Evolutionary conservation across 2,113 vertebrate genomes (phyloP), one percentile per base, ranked within the genome.

Genomic region (Cranoglanis bouderius): DNA sequence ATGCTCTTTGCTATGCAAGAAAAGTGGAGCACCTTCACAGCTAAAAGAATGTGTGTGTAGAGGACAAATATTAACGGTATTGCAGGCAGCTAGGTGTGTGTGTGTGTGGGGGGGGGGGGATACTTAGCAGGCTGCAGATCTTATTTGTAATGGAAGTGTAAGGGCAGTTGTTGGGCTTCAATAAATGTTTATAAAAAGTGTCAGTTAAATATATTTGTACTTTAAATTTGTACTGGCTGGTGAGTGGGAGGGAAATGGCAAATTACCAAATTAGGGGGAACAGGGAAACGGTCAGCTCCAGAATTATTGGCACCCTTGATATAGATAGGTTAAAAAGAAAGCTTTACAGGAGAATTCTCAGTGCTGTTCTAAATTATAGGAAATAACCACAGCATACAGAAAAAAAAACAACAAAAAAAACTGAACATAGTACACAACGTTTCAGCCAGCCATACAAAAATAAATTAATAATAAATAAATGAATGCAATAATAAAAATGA

Each of bases 1-100:
- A 77, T 51, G 84, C 88, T 65, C n/a, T 43, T 46, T 61, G 70
- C 67, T 57, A 82, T 55, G 46, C 63, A 67, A 67, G 32, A 6
- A 70, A 82, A 78, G 70, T 84, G 43, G 43, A 85, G 55, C 82
- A 53, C 40, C 35, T 29, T 75, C 70, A 53, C 82, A 84, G 65
- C 67, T 84, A 70, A 77, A 78, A 53, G 72, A 32, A 85, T 80
- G 65, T 16, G 49, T 14, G 46, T 61, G 61, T 16, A 35, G 55
- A 21, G 70, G 89, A 90, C 93, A 87, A 82, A 63, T 16, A 86
- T 89, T 92, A 88, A 92, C 88, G 81, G 72, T 26, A 78, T 78
- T 84, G 87, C 83, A 91, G 78, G 43, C 72, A 91, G 91, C 87
- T 91, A 90, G 92, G 93, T 94, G 93, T 55, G 43, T 46, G 43